Conservation (phyloP, 1,140 invertebrate species). For the Lepidurus couesii region DNA sequence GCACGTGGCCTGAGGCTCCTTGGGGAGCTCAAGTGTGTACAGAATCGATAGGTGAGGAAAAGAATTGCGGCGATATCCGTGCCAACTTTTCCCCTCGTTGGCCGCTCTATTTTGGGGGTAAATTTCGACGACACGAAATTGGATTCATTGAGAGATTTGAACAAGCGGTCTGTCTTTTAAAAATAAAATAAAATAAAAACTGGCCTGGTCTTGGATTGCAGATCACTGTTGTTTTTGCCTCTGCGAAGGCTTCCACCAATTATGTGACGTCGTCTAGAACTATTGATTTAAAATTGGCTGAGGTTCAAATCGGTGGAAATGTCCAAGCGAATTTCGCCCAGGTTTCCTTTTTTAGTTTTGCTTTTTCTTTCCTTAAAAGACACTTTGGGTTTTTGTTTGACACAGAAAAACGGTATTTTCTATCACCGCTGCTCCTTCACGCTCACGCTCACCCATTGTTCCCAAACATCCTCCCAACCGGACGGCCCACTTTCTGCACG, state of each 20-base stretch:
- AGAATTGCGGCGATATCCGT: not conserved
- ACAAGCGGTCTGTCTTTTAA: not conserved
- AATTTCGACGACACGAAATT: not conserved
- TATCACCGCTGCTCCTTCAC: not conserved
- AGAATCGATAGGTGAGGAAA: not conserved
- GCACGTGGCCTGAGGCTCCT: not conserved
- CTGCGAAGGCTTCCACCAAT: too few species aligned
- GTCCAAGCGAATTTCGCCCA: too few species aligned
- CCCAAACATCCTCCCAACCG: not conserved
- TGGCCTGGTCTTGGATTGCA: not conserved
- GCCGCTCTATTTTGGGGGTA: too few species aligned
- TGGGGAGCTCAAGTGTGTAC: conserved; percentile 2
- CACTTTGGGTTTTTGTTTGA: not conserved
- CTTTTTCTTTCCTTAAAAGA: not conserved
- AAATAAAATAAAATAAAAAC: not conserved
- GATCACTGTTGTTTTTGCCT: not conserved
- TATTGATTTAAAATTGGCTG: too few species aligned
- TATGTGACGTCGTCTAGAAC: too few species aligned
- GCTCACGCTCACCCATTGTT: conserved; percentile 11
- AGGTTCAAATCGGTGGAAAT: too few species aligned
- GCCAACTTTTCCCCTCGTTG: not conserved
- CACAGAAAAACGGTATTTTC: not conserved
- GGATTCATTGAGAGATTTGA: not conserved
- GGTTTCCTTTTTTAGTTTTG: not conserved
- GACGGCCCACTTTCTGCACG: not conserved